These are phyloP conservation scores for Eumacrocentrus americanus DNA, from an alignment of 2,888 invertebrate genomes.

Conservation along the genomic window DNA sequence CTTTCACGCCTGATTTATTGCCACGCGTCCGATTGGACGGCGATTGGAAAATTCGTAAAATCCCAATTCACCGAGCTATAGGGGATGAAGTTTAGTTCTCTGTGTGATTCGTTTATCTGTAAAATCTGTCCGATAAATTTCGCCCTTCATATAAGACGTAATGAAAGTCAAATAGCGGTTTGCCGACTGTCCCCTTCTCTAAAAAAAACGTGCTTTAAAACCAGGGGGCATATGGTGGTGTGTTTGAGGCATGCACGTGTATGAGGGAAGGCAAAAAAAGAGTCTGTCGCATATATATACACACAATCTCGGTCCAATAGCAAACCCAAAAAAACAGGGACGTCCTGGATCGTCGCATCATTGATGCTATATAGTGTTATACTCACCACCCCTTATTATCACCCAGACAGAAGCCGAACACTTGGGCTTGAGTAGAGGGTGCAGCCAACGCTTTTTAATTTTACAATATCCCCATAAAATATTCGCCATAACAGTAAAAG, in stretches of 20 bases:
- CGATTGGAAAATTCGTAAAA: conserved; percentile 47
- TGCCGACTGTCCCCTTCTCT: conserved; percentile 41
- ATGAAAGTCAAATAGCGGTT: conserved; percentile 61
- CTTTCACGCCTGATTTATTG: conserved; percentile 38
- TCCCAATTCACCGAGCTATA: conserved; percentile 25
- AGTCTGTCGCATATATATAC: no score
- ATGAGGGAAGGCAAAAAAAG: conserved; percentile 3
- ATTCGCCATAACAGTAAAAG: conserved; percentile 57
- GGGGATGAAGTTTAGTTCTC: conserved; percentile 7
- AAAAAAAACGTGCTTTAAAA: conserved; percentile 25
- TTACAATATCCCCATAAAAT: conserved; percentile 60
- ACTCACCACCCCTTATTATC: conserved; percentile 52
- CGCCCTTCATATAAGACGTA: conserved; percentile 52
- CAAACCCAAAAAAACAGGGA: conserved; percentile 11
- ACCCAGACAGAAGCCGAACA: conserved; percentile 40
- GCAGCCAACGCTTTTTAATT: conserved; percentile 54
- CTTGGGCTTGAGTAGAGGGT: conserved; percentile 39
- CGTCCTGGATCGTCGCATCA: conserved; percentile 18
- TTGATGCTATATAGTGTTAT: conserved; percentile 16
- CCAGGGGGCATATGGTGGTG: conserved; percentile 46
- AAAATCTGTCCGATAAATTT: conserved; percentile 51
- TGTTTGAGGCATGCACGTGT: conserved; percentile 30
- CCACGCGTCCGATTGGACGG: conserved; percentile 7
- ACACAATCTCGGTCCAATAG: conserved; percentile 13
- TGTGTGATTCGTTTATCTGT: conserved; percentile 23